These are phyloP conservation scores for Lagopus muta DNA, from an alignment of 2,113 vertebrate genomes.

Conservation along the genomic window DNA sequence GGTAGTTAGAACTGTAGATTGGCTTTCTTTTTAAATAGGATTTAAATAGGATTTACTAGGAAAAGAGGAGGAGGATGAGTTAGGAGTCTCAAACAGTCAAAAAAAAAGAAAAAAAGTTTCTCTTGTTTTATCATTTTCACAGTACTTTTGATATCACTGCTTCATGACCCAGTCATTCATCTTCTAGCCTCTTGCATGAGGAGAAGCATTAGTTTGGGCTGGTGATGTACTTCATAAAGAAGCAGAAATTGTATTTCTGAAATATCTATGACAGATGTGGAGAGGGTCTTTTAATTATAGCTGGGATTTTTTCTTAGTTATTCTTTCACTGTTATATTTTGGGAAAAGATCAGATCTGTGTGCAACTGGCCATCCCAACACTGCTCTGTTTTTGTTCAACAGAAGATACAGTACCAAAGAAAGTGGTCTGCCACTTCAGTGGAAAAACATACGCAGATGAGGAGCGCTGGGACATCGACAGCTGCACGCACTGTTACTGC, in stretches of 20 bases:
- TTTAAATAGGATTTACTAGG: neutral
- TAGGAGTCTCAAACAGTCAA: neutral
- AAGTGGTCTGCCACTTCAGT: conserved; percentile 87
- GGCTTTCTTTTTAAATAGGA: neutral
- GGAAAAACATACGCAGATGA: conserved; percentile 88
- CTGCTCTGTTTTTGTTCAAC: conserved; percentile 9
- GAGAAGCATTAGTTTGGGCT: neutral
- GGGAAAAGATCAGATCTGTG: neutral
- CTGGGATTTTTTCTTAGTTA: neutral
- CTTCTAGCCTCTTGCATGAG: neutral
- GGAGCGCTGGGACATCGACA: conserved; percentile 92
- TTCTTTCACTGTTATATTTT: neutral
- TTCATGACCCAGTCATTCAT: neutral
- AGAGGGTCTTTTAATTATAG: neutral
- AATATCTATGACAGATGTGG: neutral
- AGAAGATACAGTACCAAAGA: conserved; percentile 86
- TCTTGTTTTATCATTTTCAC: neutral
- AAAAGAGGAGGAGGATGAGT: neutral
- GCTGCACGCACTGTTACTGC: conserved; percentile 93
- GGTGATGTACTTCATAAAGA: neutral
- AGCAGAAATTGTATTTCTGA: neutral
- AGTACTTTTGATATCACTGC: neutral
- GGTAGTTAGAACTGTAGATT: neutral
- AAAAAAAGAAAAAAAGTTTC: neutral
- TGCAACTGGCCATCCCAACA: neutral